Base-by-base conservation (phyloP, 1,140 invertebrate genomes). In the Hermetia illucens region DNA sequence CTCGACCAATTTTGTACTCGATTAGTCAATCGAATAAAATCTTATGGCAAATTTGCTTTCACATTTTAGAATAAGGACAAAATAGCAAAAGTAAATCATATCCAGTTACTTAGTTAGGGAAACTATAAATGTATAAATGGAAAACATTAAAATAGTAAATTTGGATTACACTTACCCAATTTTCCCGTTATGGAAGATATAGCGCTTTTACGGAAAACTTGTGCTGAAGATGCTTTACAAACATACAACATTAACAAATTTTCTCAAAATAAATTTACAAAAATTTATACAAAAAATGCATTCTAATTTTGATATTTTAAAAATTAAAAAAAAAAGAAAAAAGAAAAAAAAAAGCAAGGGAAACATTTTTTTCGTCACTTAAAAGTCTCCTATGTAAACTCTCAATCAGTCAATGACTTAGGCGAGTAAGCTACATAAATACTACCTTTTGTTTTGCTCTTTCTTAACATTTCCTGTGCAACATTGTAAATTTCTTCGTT, bases 401-500 rank as follows among this genome's bases (percentile, higher is more conserved):
- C 8, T 27, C n/a, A 8, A 40, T 43, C 38, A 41, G 48, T 33
- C 43, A 52, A 34, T 48, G 44, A 43, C 42, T 43, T 38, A 27
- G n/a, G n/a, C 9, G 32, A 21, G 47, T 29, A 38, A 46, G 21
- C 22, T 33, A 37, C 19, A 30, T 38, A 33, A 37, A 41, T 41
- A 36, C 17, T 59, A 60, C 57, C 57, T 60, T 60, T 59, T 35
- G 45, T 44, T 47, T 53, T 55, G 20, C 49, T 46, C 43, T 51
- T 48, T 50, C 55, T 53, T 17, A 60, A 21, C 34, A 53, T 44
- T 63, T 92, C 85, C 59, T 76, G 71, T 60, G 82, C 86, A 48
- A 91, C 72, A 44, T 66, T 64, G 46, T 73, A 59, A 54, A 95
- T 90, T 71, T 92, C 84, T 59, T 82, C 75, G 52, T 82, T 87